Evolutionary conservation across 2,797 vertebrate genomes (phyloP).

Genomic region (Anolis apletophallus): DNA sequence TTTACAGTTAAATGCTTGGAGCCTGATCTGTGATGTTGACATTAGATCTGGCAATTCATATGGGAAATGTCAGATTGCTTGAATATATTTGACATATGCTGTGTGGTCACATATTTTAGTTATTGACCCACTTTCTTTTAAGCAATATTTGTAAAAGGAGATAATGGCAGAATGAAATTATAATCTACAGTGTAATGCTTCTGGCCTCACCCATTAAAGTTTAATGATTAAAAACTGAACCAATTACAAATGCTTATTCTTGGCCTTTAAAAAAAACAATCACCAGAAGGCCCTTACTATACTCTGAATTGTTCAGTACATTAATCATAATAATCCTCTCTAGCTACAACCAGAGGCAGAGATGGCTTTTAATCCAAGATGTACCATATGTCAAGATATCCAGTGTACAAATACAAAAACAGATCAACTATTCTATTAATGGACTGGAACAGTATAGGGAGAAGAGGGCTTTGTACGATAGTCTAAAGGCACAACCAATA

Average conservation of each 20-base stretch:
- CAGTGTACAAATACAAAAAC: not conserved
- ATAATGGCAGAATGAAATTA: not conserved
- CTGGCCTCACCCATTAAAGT: constrained; percentile 12
- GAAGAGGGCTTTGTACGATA: not conserved
- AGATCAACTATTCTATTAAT: not conserved
- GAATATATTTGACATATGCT: not conserved
- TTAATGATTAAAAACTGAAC: constrained; percentile 18
- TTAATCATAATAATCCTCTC: constrained; percentile 37
- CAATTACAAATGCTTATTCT: constrained; percentile 44
- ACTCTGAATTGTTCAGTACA: constrained; percentile 38
- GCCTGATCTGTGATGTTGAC: not conserved
- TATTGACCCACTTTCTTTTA: not conserved
- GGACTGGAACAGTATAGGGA: not conserved
- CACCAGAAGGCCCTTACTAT: constrained; percentile 21
- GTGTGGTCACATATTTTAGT: not conserved
- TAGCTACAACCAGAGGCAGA: not conserved
- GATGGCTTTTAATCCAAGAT: constrained; percentile 41
- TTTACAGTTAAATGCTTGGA: not conserved
- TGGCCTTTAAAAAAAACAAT: constrained; percentile 18
- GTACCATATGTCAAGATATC: not conserved
- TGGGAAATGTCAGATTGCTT: not conserved
- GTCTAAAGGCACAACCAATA: not conserved
- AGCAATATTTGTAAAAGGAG: not conserved
- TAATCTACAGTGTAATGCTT: constrained; percentile 13
- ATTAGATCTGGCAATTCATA: not conserved